Base-by-base conservation (phyloP, 2,888 invertebrate species). In the Oligia fasciuncula region DNA sequence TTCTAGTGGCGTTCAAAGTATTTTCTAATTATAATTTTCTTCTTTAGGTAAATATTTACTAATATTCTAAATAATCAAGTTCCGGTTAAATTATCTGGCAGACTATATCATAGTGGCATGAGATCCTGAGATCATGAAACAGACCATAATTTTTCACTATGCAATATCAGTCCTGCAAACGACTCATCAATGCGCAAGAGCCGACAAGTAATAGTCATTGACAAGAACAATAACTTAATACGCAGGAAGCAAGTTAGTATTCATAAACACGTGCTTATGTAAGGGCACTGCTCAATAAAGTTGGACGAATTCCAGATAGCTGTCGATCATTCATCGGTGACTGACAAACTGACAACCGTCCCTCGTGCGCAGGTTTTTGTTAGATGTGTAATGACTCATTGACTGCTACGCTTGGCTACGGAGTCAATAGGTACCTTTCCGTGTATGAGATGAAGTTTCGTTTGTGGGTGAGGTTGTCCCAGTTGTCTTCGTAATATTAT, bases 211-310 rank as follows among this genome's bases (percentile, higher is more conserved):
- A 84, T 67, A 83, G 65, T 87, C 73, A 85, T 84, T 79, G 73
- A 73, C 71, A 71, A 84, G 85, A 87, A 87, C 87, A 85, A 87
- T 85, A 76, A 70, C 75, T 87, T 70, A 80, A 66, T 69, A 66
- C 78, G 68, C 88, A 84, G 84, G 88, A 85, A 85, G 68, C 73
- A 78, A 76, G 74, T 88, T 89, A 88, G 81, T 88, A 89, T 89
- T 89, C 88, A 86, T 81, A 77, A 76, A 81, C 88, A 88, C 88
- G 88, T 71, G 79, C 88, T 85, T 76, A 79, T 73, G 78, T 81
- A 81, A 85, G 86, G 81, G 75, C 88, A 81, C 82, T 51, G 77
- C 79, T 63, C 70, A 71, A 86, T 85, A 80, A 81, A 74, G 65
- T 79, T 81, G 84, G 81, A 76, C 76, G 76, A 73, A 80, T 73